Evolutionary conservation across 1,140 invertebrate species (phyloP).

Genomic region (Aphis craccivora): DNA sequence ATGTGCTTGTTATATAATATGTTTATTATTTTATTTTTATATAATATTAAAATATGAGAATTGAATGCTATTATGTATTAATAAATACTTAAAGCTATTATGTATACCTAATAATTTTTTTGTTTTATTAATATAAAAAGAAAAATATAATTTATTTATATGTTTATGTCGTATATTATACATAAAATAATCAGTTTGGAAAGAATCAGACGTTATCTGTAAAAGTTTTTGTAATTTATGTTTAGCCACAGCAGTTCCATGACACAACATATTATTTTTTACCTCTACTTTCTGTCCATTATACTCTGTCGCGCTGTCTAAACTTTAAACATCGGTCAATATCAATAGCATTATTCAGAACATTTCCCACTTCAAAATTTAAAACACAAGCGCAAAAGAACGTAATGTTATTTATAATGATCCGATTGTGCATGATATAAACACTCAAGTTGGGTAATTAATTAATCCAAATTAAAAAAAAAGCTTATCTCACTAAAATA

Average conservation of each 20-base stretch:
- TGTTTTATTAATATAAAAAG: background rate
- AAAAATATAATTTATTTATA: background rate
- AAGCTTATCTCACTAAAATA: background rate
- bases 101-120: background rate
- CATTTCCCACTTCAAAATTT: background rate
- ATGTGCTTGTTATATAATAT: too few species aligned
- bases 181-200: background rate
- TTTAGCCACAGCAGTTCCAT: background rate
- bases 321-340: constrained; percentile 4
- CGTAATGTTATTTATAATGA: background rate
- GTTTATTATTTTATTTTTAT: background rate
- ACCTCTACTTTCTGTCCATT: background rate
- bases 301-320: background rate
- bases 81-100: background rate
- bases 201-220: background rate
- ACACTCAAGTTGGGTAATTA: background rate
- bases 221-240: constrained; percentile 17
- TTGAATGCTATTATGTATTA: background rate
- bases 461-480: background rate
- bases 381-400: background rate
- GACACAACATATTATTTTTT: constrained; percentile 4
- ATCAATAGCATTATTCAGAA: background rate
- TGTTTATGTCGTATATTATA: background rate
- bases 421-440: background rate
- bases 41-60: background rate